A percentile compares a stretch with the other conserved stretches of the same genome.
phyloP scores from a whole-genome alignment of 2,888 invertebrate genomes.

The Cylloceria caligata region DNA sequence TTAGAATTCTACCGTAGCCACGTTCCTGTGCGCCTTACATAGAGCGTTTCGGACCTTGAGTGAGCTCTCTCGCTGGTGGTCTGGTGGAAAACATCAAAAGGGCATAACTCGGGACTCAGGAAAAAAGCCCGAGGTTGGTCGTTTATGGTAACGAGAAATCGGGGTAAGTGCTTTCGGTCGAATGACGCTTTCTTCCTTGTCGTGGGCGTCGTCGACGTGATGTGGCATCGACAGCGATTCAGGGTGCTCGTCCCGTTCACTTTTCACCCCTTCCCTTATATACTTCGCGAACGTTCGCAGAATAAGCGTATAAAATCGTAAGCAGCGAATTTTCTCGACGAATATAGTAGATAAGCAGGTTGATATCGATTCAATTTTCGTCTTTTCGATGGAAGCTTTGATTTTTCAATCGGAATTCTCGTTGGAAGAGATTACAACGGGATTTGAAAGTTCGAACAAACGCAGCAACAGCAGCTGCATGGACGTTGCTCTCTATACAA shows the following conservation, averaged over 20 bases:
- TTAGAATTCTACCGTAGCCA: constrained; percentile 59
- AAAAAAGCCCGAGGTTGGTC: constrained; percentile 60
- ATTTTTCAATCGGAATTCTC: constrained; percentile 53
- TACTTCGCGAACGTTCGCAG: constrained; percentile 14
- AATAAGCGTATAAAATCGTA: constrained; percentile 22
- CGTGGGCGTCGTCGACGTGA: constrained; percentile 23
- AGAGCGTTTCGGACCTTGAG: constrained; percentile 55
- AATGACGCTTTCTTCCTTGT: constrained; percentile 63
- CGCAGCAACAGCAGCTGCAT: constrained; percentile 44
- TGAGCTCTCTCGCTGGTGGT: constrained; percentile 50
- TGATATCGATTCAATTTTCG: constrained; percentile 39
- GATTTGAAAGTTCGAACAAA: constrained; percentile 53
- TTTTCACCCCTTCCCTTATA: not conserved
- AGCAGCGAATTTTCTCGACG: constrained; percentile 30
- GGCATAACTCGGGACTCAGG: constrained; percentile 65
- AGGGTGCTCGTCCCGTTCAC: not conserved
- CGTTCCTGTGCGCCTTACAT: constrained; percentile 37
- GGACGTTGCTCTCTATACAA: constrained; percentile 24
- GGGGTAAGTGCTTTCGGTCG: constrained; percentile 69
- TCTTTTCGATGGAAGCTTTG: constrained; percentile 32
- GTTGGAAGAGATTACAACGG: constrained; percentile 48
- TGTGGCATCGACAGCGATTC: constrained; percentile 5
- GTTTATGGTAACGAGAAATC: constrained; percentile 72
- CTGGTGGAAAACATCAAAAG: constrained; percentile 68
- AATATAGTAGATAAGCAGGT: constrained; percentile 17